Evolutionary conservation across 2,888 invertebrate genomes (phyloP).

Genomic region (Bombylius major): DNA sequence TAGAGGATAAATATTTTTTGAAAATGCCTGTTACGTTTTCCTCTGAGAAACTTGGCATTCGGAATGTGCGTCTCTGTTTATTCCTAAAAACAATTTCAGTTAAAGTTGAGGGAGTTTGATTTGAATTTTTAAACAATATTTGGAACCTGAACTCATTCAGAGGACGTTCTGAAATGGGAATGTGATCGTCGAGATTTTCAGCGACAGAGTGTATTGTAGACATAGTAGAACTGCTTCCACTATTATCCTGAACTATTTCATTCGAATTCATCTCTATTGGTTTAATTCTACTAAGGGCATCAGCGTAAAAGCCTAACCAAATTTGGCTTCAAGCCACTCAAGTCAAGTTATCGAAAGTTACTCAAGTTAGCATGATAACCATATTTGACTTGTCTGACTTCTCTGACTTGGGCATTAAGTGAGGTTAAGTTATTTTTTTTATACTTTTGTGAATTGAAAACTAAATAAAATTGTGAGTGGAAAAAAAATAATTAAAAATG

Average conservation of each 20-base stretch:
- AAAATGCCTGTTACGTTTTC: slow-evolving; percentile 4
- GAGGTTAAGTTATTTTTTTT: too few relatives aligned
- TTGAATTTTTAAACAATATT: slow-evolving; percentile 7
- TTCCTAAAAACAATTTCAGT: slow-evolving; percentile 12
- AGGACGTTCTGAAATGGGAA: slow-evolving; percentile 12
- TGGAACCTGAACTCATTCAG: slow-evolving; percentile 14
- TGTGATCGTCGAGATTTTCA: slow-evolving; percentile 10
- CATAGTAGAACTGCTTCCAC: neutral
- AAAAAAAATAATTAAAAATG: too few relatives aligned
- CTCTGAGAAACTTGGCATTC: neutral
- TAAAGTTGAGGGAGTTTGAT: neutral
- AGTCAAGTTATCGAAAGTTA: too few relatives aligned
- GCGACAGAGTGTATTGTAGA: neutral
- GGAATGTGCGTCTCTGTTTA: neutral
- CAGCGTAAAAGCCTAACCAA: too few relatives aligned
- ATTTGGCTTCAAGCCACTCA: too few relatives aligned
- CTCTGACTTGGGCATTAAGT: too few relatives aligned
- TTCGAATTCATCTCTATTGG: neutral
- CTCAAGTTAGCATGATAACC: too few relatives aligned
- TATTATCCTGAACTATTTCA: neutral
- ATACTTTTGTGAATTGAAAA: too few relatives aligned
- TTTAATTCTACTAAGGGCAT: slow-evolving; percentile 4
- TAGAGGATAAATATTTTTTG: slow-evolving; percentile 11
- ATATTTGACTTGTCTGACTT: too few relatives aligned
- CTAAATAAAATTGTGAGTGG: too few relatives aligned